Evolutionary conservation across 37 sponge, comb jelly and placozoan species (phyloP), one percentile per base, ranked within the genome.

Genomic region (Lycopodina hypogea): DNA sequence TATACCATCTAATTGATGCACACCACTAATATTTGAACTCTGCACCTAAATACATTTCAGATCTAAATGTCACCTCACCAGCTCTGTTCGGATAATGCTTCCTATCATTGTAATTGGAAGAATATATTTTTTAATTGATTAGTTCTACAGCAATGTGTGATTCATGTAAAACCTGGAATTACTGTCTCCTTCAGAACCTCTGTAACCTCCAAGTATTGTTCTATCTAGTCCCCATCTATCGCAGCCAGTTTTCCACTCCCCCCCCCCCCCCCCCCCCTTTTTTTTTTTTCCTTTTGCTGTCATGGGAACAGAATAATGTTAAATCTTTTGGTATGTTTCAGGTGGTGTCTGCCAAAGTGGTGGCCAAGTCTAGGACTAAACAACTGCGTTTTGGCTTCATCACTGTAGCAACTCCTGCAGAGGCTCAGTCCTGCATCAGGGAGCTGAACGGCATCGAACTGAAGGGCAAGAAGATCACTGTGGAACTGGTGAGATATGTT

Each of bases 261-360:
- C 6, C 28, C 28, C 12, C n/a, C n/a, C 28, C 4, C 60, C 12
- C 60, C 4, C 60, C 18, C 6, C 60, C 28, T 59, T 59, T 6
- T 53, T 53, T 53, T 53, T 53, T 12, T 53, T 12, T 53, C 17
- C 17, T 12, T 53, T 53, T 53, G 12, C 55, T n/a, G n/a, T n/a
- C n/a, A n/a, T n/a, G n/a, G n/a, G n/a, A n/a, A n/a, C n/a, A n/a
- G n/a, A n/a, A n/a, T n/a, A n/a, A n/a, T n/a, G n/a, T n/a, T n/a
- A n/a, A n/a, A 6, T 6, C 21, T 35, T 68, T 7, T 68, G 40
- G 9, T 56, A 24, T 56, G 26, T 74, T 15, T 48, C 36, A 88
- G 89, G 89, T 83, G 1, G 34, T 83, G 32, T 83, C 89, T 22
- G 89, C 89, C 19, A 78, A 77, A 41, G 78, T 88, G 4, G 84